A percentile compares a stretch with the other conserved stretches of the same genome.
Evolutionary conservation across 1,140 invertebrate species (phyloP).

Genomic region (Belonocnema kinseyi): DNA sequence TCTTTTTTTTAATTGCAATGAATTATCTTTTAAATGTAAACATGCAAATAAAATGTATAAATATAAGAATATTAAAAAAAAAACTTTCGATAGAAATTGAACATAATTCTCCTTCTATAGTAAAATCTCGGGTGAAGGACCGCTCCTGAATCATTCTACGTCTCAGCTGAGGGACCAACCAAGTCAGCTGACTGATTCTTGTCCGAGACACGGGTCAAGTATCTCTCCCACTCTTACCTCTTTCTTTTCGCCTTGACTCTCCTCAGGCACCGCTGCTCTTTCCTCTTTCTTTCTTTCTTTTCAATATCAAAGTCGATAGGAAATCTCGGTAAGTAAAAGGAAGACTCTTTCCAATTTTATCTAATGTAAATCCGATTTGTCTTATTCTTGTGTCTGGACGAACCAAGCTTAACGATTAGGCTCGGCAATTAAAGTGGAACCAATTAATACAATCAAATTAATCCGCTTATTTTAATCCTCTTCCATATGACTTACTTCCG

Average conservation of each 20-base stretch:
- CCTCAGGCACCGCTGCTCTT: constrained; percentile 37
- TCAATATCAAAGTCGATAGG: constrained; percentile 37
- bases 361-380: constrained; percentile 43
- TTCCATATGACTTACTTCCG: no score
- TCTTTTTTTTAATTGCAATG: no score
- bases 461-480: no score
- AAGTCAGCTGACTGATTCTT: constrained; percentile 67
- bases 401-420: neutral
- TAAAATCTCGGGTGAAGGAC: constrained; percentile 36
- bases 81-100: neutral
- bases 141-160: constrained; percentile 53
- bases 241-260: constrained; percentile 49
- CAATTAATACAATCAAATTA: neutral
- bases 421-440: neutral
- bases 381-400: neutral
- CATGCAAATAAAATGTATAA: no score
- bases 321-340: constrained; percentile 34
- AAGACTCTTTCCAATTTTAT: constrained; percentile 44
- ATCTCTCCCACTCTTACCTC: constrained; percentile 43
- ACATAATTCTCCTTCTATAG: neutral
- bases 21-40: no score
- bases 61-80: neutral
- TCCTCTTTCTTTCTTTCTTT: constrained; percentile 42
- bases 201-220: constrained; percentile 52
- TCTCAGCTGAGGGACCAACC: constrained; percentile 60